A percentile compares a stretch with the other conserved stretches of the same genome.
phyloP scores from a whole-genome alignment of 2,113 vertebrate species.

The Corapipo altera region DNA sequence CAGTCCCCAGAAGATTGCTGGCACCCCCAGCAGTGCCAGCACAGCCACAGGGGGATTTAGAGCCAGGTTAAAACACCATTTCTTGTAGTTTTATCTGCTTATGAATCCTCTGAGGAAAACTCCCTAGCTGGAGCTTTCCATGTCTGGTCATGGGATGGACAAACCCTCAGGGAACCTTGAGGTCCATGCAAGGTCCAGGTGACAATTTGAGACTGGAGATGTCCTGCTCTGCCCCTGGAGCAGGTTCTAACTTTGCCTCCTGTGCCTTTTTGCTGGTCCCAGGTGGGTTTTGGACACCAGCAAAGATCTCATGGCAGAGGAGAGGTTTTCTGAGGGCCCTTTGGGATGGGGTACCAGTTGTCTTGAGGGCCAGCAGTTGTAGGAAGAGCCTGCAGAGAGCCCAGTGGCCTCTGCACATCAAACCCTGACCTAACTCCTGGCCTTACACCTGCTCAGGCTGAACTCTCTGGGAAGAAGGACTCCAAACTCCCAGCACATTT shows the following conservation, averaged over 20 bases:
- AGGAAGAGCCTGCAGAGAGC: not conserved
- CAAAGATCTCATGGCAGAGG: not conserved
- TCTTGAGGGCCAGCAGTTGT: not conserved
- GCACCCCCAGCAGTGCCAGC: too few species aligned
- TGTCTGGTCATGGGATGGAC: accelerated
- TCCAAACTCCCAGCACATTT: not conserved
- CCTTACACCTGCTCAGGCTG: not conserved
- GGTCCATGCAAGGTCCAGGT: not conserved
- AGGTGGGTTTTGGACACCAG: not conserved
- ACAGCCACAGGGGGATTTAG: not conserved
- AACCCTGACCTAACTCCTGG: not conserved
- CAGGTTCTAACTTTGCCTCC: accelerated
- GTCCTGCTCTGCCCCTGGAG: not conserved
- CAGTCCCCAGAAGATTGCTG: not conserved
- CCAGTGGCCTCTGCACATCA: not conserved
- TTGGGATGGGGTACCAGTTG: not conserved
- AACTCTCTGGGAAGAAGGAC: not conserved
- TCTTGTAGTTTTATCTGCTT: not conserved
- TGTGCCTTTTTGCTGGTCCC: not conserved
- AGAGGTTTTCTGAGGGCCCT: not conserved
- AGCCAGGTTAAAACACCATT: not conserved
- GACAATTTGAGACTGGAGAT: accelerated
- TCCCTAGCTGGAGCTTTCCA: not conserved
- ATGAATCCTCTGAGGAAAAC: not conserved
- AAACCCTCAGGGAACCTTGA: not conserved